Percentiles rank a stretch among this genome's conserved stretches.
Conservation (phyloP, 2,113 vertebrate species). For the Columba livia region DNA sequence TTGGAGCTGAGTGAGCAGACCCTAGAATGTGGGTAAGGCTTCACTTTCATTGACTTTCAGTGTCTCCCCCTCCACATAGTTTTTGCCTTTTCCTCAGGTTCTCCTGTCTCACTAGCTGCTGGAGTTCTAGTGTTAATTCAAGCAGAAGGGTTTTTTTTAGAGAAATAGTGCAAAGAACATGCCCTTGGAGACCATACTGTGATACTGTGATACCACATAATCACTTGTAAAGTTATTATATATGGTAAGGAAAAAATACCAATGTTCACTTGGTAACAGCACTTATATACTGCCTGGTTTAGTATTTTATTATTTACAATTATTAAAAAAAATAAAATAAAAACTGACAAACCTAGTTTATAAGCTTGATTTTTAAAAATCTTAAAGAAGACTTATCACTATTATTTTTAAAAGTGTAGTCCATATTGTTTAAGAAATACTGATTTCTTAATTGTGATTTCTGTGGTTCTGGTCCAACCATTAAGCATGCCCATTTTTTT, state of each 20-base stretch:
- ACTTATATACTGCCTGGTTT: not conserved
- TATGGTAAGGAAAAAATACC: not conserved
- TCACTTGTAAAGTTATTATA: not conserved
- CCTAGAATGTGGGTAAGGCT: not conserved
- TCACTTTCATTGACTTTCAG: not conserved
- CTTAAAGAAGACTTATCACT: not conserved
- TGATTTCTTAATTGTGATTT: not conserved
- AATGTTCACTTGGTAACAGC: not conserved
- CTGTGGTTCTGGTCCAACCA: not conserved
- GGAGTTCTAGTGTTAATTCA: not conserved
- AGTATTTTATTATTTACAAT: not conserved
- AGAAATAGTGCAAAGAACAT: not conserved
- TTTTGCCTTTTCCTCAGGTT: not conserved
- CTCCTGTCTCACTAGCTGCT: not conserved
- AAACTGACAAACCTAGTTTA: not conserved
- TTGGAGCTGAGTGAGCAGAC: too few species aligned
- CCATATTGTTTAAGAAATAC: not conserved
- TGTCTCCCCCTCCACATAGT: not conserved
- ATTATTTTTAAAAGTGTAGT: not conserved
- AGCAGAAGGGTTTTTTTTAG: not conserved
- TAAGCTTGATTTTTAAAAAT: not conserved
- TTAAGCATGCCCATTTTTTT: not conserved
- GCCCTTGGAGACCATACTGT: not conserved
- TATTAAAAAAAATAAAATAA: not conserved
- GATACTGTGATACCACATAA: not conserved